Percentiles rank a stretch among this genome's conserved stretches.
Evolutionary conservation across 2,113 vertebrate genomes (phyloP).

Genomic region (Myrmecobius fasciatus): DNA sequence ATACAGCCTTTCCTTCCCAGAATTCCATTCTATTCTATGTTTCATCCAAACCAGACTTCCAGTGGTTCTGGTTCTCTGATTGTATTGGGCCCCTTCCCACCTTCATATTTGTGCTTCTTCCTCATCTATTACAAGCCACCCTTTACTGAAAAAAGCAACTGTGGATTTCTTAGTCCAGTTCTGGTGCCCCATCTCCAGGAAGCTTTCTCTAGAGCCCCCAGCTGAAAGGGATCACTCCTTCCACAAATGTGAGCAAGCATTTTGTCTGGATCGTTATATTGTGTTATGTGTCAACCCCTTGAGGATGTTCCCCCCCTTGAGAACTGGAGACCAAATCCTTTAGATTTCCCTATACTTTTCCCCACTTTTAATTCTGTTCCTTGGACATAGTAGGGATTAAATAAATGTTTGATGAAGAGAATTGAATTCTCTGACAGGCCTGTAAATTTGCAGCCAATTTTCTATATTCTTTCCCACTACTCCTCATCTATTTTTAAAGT

Average conservation of each 20-base stretch:
- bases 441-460: conserved; percentile 15
- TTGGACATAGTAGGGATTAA: background rate
- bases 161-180: background rate
- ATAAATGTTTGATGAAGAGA: conserved; percentile 15
- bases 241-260: background rate
- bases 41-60: background rate
- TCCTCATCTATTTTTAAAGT: conserved; percentile 22
- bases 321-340: background rate
- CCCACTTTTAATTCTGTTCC: background rate
- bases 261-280: background rate
- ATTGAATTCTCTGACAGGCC: background rate
- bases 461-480: conserved; percentile 12
- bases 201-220: background rate
- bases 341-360: background rate
- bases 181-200: background rate
- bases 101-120: background rate
- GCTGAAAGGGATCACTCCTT: background rate
- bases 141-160: background rate
- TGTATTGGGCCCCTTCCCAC: background rate
- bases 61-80: background rate
- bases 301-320: background rate
- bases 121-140: background rate
- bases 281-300: background rate
- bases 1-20: background rate
- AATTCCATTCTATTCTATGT: background rate